Conservation (phyloP, 2,797 vertebrate genomes). For the Poeciliopsis turneri region DNA sequence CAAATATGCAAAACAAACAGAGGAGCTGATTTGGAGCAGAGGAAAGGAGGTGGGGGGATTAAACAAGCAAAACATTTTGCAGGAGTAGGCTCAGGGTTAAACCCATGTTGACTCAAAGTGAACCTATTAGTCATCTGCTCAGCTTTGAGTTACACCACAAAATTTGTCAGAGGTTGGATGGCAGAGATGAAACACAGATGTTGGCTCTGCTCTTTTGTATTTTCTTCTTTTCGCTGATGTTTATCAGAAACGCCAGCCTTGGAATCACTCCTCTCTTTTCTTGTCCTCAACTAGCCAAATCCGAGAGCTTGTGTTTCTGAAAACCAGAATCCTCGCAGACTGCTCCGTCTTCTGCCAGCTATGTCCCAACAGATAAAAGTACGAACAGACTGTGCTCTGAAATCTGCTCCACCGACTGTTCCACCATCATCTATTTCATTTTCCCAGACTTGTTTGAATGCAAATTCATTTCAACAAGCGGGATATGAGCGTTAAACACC, state of each 20-base stretch:
- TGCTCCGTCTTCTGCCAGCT: constrained; percentile 48
- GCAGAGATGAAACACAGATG: constrained; percentile 72
- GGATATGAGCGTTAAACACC: too few species aligned
- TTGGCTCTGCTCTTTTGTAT: constrained; percentile 41
- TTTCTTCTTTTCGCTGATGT: constrained; percentile 22
- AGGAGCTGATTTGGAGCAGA: constrained; percentile 1
- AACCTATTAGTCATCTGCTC: constrained; percentile 46
- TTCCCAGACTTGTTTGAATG: neutral
- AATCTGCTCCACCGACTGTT: constrained; percentile 12
- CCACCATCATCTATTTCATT: neutral
- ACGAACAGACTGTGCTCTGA: constrained; percentile 20
- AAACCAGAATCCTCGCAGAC: constrained; percentile 31
- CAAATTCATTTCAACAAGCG: neutral
- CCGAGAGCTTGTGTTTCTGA: constrained; percentile 50
- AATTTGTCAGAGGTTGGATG: constrained; percentile 36
- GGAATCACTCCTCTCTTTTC: constrained; percentile 14
- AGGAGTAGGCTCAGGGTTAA: constrained; percentile 37
- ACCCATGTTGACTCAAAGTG: constrained; percentile 44
- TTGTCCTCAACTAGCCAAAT: constrained; percentile 34
- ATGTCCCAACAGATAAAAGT: constrained; percentile 31
- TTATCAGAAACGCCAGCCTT: constrained; percentile 31
- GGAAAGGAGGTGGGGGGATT: neutral
- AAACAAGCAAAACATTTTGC: constrained; percentile 33
- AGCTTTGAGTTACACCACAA: constrained; percentile 38
- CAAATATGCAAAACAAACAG: constrained; percentile 45